These are phyloP conservation scores for Lasioglossum pauxillum DNA, from an alignment of 2,888 invertebrate genomes.

Conservation along the genomic window DNA sequence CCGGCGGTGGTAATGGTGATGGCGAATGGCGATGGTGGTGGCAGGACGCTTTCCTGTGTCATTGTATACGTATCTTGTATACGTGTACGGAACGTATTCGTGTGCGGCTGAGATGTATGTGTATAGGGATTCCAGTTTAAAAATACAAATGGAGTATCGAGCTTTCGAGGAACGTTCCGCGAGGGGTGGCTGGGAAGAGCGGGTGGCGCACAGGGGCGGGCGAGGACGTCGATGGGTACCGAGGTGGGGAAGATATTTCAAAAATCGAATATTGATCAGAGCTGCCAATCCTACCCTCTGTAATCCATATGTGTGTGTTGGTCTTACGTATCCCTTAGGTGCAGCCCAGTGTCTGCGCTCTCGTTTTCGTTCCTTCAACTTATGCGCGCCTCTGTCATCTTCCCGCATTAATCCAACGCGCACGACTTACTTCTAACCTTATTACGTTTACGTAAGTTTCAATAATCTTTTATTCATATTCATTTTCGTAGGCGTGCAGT, in stretches of 20 bases:
- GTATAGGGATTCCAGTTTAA: slow-evolving; percentile 83
- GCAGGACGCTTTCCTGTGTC: slow-evolving; percentile 73
- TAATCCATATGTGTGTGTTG: slow-evolving; percentile 79
- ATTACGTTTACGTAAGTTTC: not conserved
- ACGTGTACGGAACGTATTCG: slow-evolving; percentile 30
- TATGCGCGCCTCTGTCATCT: slow-evolving; percentile 59
- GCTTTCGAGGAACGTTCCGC: slow-evolving; percentile 80
- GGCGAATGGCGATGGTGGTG: slow-evolving; percentile 80
- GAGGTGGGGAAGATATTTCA: slow-evolving; percentile 82
- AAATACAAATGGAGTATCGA: slow-evolving; percentile 84
- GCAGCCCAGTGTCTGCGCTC: slow-evolving; percentile 69
- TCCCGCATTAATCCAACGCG: slow-evolving; percentile 10
- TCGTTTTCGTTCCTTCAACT: slow-evolving; percentile 59
- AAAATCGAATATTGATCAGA: slow-evolving; percentile 84
- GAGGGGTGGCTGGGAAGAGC: slow-evolving; percentile 62
- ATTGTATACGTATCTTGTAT: slow-evolving; percentile 45
- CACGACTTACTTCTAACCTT: slow-evolving; percentile 8
- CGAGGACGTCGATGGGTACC: slow-evolving; percentile 69
- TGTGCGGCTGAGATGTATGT: slow-evolving; percentile 63
- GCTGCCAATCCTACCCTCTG: slow-evolving; percentile 83
- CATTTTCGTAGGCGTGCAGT: not conserved
- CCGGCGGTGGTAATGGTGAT: slow-evolving; percentile 80
- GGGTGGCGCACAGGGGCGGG: slow-evolving; percentile 71
- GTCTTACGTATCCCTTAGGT: slow-evolving; percentile 74
- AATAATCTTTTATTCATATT: not conserved